Evolutionary conservation across 2,888 invertebrate species (phyloP), one percentile per base, ranked within the genome.

Genomic region (Sarcophaga subvicina): DNA sequence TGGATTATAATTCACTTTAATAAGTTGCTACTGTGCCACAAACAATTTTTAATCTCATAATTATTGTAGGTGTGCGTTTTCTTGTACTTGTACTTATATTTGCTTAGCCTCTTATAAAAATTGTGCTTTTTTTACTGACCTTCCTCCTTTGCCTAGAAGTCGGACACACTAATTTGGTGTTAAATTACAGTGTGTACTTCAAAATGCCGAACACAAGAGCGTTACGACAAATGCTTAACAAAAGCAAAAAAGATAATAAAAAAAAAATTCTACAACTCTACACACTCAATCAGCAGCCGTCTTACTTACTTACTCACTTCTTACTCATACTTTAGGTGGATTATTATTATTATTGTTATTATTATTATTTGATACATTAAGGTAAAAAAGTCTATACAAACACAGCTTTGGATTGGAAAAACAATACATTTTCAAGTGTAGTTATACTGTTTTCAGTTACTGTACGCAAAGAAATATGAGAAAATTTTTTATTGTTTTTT

Each of bases 131-230:
- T 70, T 12, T 11, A 10, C 27, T 72, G 72, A 60, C 72, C 72
- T 73, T 14, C 54, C 54, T 73, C 14, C 45, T 37, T 25, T 37
- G 37, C 11, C n/a, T 6, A 12, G 17, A 1, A 54, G 4, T 54
- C 54, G 4, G 14, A 54, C 12, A 14, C 17, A 62, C 6, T 45
- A 45, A 73, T 73, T 60, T 62, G 22, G 62, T 73, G 45, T 72
- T 60, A 72, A 72, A 60, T 72, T 37, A 71, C 71, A 27, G 20
- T 22, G 49, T 14, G 54, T 12, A 54, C 54, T 54, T 17, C 17
- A 54, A 17, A 54, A 54, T 54, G 17, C 54, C 17, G 0, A 54
- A 54, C 12, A 69, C 12, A 27, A 20, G 25, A 69, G 22, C 45
- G 20, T 10, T 66, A 66, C 66, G 2, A 37, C 22, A 17, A 14